Conservation (phyloP, 2,888 invertebrate genomes). For the Rotaria socialis region DNA sequence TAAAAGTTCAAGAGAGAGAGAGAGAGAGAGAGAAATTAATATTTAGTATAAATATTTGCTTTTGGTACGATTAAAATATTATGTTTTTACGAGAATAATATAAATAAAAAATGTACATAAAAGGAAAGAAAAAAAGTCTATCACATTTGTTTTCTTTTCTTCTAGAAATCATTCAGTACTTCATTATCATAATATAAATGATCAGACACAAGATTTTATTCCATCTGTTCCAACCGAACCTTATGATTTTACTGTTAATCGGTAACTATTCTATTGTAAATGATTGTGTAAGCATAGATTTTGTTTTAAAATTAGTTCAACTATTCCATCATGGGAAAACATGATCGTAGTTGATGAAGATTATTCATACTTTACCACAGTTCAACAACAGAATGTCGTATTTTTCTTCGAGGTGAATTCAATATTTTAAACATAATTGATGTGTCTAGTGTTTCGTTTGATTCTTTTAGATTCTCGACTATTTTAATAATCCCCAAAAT, state of each 20-base stretch:
- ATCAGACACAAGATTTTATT: constrained; percentile 60
- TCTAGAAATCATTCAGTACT: constrained; percentile 60
- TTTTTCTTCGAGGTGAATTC: constrained; percentile 63
- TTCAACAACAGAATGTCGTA: constrained; percentile 57
- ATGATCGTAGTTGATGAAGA: constrained; percentile 67
- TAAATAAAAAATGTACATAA: no score
- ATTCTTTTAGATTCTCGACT: constrained; percentile 32
- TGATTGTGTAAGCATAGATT: no score
- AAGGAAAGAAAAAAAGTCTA: no score
- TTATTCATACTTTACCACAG: constrained; percentile 59
- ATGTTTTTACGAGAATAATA: no score
- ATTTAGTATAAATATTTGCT: no score
- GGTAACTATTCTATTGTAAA: constrained; percentile 55
- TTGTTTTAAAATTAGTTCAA: constrained; percentile 51
- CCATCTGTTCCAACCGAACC: constrained; percentile 66
- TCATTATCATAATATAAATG: constrained; percentile 61
- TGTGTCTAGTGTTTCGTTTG: not conserved
- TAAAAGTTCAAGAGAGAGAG: no score
- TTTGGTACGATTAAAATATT: no score
- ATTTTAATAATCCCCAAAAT: not conserved
- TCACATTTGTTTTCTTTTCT: not conserved
- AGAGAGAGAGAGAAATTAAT: no score
- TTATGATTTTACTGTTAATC: constrained; percentile 65
- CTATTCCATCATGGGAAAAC: constrained; percentile 68
- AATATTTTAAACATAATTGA: not conserved